phyloP scores from a whole-genome alignment of 2,888 invertebrate genomes.

The Volucella bombylans region DNA sequence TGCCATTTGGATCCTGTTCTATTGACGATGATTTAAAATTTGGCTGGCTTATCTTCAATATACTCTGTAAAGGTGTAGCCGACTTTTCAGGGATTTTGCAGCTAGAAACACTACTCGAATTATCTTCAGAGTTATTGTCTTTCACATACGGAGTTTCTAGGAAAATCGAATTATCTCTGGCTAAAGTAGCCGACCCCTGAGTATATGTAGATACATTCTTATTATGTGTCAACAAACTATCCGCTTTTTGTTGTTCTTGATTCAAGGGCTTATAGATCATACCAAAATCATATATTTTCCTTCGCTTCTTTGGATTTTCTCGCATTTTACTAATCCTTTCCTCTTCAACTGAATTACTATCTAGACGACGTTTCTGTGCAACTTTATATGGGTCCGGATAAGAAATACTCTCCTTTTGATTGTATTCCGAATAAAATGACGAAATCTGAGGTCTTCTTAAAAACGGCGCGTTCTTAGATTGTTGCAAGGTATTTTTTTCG shows the following conservation, averaged over 20 bases:
- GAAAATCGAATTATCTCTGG: constrained; percentile 2
- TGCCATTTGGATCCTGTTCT: no score
- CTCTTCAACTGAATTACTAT: constrained; percentile 29
- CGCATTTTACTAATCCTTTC: constrained; percentile 20
- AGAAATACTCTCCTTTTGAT: constrained; percentile 73
- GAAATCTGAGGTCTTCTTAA: constrained; percentile 77
- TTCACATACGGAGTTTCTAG: constrained; percentile 65
- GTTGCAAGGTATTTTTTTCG: constrained; percentile 71
- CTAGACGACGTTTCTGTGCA: constrained; percentile 77
- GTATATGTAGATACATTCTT: constrained; percentile 30
- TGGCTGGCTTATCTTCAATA: constrained; percentile 50
- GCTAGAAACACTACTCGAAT: constrained; percentile 11
- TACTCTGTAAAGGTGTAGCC: constrained; percentile 70
- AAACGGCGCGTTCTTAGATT: constrained; percentile 79
- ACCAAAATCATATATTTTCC: constrained; percentile 56
- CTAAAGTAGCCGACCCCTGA: constrained; percentile 8
- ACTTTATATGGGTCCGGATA: constrained; percentile 77
- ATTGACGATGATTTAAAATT: constrained; percentile 6
- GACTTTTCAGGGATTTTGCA: constrained; percentile 26
- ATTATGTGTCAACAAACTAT: constrained; percentile 39
- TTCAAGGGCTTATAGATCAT: constrained; percentile 14
- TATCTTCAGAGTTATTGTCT: constrained; percentile 53
- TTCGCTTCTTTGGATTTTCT: constrained; percentile 73
- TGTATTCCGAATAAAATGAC: constrained; percentile 65
- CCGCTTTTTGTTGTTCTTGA: constrained; percentile 20